These are phyloP conservation scores for Nebria salina DNA, from an alignment of 2,888 invertebrate species.

Conservation along the genomic window DNA sequence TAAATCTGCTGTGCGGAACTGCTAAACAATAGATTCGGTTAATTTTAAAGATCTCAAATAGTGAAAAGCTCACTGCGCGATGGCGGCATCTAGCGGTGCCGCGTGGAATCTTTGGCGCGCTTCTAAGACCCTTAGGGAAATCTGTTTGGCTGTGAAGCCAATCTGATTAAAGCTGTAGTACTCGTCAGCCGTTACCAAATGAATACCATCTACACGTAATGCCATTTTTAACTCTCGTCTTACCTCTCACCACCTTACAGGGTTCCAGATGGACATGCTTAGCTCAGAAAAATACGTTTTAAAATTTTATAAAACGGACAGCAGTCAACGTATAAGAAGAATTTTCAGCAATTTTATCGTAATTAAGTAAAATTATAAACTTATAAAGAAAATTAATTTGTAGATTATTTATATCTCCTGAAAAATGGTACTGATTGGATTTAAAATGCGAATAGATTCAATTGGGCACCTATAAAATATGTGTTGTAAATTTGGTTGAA, in stretches of 20 bases:
- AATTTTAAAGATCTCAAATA: constrained; percentile 16
- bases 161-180: constrained; percentile 35
- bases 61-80: neutral
- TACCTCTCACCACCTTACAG: neutral
- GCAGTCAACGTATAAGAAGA: neutral
- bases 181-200: constrained; percentile 17
- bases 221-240: neutral
- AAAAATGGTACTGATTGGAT: neutral
- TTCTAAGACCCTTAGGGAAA: constrained; percentile 27
- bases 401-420: neutral
- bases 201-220: constrained; percentile 15
- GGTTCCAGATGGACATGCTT: neutral
- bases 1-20: constrained; percentile 6
- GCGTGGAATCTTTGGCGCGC: constrained; percentile 3
- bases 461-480: neutral
- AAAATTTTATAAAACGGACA: neutral
- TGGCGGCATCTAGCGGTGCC: neutral
- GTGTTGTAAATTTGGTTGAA: neutral
- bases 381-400: no score
- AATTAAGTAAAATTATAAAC: neutral
- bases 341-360: neutral
- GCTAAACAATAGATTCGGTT: constrained; percentile 19
- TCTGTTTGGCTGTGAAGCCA: constrained; percentile 32
- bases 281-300: neutral
- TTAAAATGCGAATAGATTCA: neutral